phyloP scores from a whole-genome alignment of 2,113 vertebrate species.

The Clarias batrachus region DNA sequence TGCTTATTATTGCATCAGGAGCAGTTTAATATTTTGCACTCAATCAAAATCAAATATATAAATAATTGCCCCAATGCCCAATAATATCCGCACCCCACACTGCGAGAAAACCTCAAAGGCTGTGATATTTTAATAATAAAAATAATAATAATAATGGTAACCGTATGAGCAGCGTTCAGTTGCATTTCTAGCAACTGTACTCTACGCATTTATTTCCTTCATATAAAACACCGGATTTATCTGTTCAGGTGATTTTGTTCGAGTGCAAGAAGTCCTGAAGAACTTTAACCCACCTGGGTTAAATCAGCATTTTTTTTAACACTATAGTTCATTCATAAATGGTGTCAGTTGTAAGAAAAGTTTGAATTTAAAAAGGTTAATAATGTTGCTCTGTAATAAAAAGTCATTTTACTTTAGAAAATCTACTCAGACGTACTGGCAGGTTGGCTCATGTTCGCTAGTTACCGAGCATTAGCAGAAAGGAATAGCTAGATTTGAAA shows the following conservation, averaged over 20 bases:
- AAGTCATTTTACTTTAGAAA: not conserved
- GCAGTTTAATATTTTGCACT: not conserved
- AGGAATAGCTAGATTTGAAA: too few relatives aligned
- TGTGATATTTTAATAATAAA: not conserved
- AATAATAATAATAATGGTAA: not conserved
- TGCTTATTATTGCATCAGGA: not conserved
- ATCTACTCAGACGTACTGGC: not conserved
- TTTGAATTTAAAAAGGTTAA: not conserved
- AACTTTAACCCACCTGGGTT: not conserved
- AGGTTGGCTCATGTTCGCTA: not conserved
- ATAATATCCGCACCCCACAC: not conserved
- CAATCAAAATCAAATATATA: not conserved
- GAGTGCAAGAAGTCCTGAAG: not conserved
- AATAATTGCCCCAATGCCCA: not conserved
- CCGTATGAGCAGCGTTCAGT: not conserved
- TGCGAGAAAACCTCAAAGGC: not conserved
- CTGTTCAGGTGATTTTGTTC: not conserved
- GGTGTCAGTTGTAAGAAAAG: too few relatives aligned
- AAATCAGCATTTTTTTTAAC: not conserved
- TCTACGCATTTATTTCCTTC: not conserved
- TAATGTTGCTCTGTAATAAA: not conserved
- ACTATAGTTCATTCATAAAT: not conserved
- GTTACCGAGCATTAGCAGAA: too few relatives aligned
- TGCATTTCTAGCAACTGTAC: not conserved
- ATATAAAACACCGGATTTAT: conserved; percentile 21